A percentile compares a stretch with the other conserved stretches of the same genome.
Conservation (phyloP, 2,888 invertebrate species). For the Latrodectus hesperus region DNA sequence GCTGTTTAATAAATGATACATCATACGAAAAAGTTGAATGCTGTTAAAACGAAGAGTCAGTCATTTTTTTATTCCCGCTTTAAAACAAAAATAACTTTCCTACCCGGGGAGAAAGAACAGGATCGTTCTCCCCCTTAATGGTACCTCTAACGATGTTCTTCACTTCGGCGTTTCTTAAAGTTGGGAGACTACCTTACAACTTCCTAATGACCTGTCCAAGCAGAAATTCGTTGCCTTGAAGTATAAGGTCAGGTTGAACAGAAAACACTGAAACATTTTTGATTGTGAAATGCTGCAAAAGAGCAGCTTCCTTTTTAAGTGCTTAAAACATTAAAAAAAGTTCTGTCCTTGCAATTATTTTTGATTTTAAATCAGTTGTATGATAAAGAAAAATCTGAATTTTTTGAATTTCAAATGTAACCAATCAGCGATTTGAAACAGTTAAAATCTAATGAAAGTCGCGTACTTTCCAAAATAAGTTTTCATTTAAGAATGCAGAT, state of each 20-base stretch:
- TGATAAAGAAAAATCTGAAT: no score
- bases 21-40: neutral
- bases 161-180: neutral
- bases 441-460: no score
- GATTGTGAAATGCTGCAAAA: neutral
- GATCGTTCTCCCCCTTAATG: constrained; percentile 35
- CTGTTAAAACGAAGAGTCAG: neutral
- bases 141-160: constrained; percentile 19
- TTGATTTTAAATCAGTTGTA: no score
- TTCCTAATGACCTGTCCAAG: constrained; percentile 1
- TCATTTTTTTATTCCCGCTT: neutral
- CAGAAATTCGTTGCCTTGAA: neutral
- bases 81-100: constrained; percentile 17
- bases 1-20: neutral
- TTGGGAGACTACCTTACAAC: neutral
- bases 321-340: no score
- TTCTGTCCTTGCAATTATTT: no score
- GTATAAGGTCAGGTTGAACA: neutral
- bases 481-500: no score
- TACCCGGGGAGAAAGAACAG: constrained; percentile 22
- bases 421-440: no score
- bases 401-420: no score
- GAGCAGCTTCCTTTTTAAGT: no score
- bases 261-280: neutral
- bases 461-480: no score